Evolutionary conservation across 2,888 invertebrate species (phyloP), one percentile per base, ranked within the genome.

Genomic region (Piscicola geometra): DNA sequence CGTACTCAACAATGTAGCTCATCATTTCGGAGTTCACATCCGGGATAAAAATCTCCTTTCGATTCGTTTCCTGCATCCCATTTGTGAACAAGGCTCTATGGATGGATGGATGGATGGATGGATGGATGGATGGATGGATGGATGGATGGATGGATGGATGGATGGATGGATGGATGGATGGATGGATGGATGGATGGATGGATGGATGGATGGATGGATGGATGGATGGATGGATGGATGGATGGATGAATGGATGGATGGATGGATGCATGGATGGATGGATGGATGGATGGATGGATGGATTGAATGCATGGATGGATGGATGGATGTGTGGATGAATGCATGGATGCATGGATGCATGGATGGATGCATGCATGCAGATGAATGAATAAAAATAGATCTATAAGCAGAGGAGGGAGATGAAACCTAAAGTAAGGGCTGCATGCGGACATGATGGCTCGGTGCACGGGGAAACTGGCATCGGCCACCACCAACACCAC

Each of bases 391-490:
- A 0, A 1, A 33, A 68, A 52, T n/a, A n/a, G n/a, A n/a, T n/a
- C n/a, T n/a, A n/a, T n/a, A n/a, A n/a, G n/a, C n/a, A n/a, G n/a
- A n/a, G n/a, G n/a, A n/a, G n/a, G n/a, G n/a, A n/a, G 41, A 41
- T 93, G 86, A 67, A 92, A 91, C 85, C 93, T 91, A 87, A 95
- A 95, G 87, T 94, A 95, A 60, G 91, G 90, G 83, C 94, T 94
- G 87, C 93, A 93, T 76, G 93, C 91, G 0, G 84, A 83, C 82
- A 85, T 79, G 76, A 85, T 83, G 76, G 83, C 83, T n/a, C 85
- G 89, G 86, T 95, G 94, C 75, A 94, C 92, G 56, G 91, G 91
- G 83, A 93, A 93, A 78, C 89, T 88, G 74, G 90, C 89, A 77
- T 92, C 92, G 84, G 93, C 93, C 81, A 92, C 91, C 76, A 92